Conservation (phyloP, 2,113 vertebrate species). For the Thamnaconus septentrionalis region DNA sequence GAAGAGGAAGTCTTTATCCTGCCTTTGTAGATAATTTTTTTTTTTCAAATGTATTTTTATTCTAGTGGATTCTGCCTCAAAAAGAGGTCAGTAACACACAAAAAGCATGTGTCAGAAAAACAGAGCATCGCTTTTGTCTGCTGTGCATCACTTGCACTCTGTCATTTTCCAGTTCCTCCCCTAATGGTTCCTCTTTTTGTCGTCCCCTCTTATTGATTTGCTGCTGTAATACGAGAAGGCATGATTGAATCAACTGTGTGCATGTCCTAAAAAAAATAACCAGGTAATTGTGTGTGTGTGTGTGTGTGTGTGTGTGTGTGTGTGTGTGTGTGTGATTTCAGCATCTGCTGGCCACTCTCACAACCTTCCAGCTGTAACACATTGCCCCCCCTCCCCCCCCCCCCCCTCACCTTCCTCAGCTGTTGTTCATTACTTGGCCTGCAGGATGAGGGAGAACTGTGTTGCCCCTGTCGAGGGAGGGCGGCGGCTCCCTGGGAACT, state of each 20-base stretch:
- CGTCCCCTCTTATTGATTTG: conserved; percentile 54
- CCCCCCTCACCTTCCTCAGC: conserved; percentile 56
- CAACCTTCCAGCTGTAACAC: conserved; percentile 43
- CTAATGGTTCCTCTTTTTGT: background rate
- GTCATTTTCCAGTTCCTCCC: conserved; percentile 25
- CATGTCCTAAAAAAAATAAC: conserved; percentile 53
- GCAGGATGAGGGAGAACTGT: conserved; percentile 51
- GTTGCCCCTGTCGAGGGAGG: conserved; percentile 55
- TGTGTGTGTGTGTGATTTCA: conserved; percentile 3
- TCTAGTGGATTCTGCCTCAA: background rate
- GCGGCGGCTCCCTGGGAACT: no score
- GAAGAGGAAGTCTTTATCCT: background rate
- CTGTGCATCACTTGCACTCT: conserved; percentile 19
- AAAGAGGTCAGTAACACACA: conserved; percentile 18
- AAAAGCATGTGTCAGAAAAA: background rate
- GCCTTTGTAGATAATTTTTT: background rate
- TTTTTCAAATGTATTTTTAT: background rate
- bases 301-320: conserved; percentile 6
- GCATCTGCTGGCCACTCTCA: conserved; percentile 7
- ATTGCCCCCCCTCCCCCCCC: conserved; percentile 51
- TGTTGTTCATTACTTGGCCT: conserved; percentile 61
- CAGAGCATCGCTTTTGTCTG: conserved; percentile 29
- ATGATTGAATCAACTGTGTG: conserved; percentile 53
- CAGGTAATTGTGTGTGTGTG: conserved; percentile 25
- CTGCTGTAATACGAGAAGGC: conserved; percentile 57